Evolutionary conservation across 2,888 invertebrate species (phyloP).

Genomic region (Orthosia cruda): DNA sequence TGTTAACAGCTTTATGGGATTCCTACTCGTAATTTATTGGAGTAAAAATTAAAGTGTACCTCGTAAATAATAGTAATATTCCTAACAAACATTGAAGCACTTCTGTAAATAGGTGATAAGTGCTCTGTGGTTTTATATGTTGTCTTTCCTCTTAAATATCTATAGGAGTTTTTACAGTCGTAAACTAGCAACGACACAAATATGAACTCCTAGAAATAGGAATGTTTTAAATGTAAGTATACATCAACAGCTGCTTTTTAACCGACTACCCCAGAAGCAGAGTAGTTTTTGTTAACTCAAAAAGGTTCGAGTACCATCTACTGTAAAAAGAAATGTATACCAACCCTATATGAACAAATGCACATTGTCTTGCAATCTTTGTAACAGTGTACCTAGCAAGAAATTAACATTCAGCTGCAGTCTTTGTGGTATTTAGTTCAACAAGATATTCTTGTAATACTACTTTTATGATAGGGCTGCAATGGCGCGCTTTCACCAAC

Average conservation of each 20-base stretch:
- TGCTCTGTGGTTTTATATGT: neutral
- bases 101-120: neutral
- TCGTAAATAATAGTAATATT: no score
- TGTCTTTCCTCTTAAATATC: neutral
- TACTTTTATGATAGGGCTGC: constrained; percentile 24
- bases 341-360: neutral
- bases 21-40: neutral
- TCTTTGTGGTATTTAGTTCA: constrained; percentile 55
- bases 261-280: no score
- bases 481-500: constrained; percentile 28
- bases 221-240: neutral
- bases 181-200: neutral
- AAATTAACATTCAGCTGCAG: constrained; percentile 52
- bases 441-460: constrained; percentile 44
- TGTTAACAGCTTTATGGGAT: neutral
- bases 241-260: neutral
- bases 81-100: no score
- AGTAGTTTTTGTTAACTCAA: neutral
- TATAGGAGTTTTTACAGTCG: neutral
- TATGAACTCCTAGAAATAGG: neutral
- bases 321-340: constrained; percentile 10
- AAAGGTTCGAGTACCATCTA: neutral
- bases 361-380: constrained; percentile 33
- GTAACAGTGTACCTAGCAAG: constrained; percentile 27
- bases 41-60: neutral